Evolutionary conservation across 2,113 vertebrate species (phyloP).

Genomic region (Oreochromis tanganicae): DNA sequence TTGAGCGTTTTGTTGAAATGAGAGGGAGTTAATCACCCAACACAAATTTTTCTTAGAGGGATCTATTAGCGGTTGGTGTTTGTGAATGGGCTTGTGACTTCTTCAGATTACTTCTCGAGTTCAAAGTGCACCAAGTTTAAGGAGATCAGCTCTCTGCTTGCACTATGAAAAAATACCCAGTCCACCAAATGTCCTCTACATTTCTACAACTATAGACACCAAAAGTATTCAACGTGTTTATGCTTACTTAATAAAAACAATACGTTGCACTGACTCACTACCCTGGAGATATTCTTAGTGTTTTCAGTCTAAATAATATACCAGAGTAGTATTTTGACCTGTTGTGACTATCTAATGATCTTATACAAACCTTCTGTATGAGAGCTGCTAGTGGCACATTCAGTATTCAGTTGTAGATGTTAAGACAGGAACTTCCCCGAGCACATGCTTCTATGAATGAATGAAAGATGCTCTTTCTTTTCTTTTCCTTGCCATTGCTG

Average conservation of each 20-base stretch:
- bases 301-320: not conserved
- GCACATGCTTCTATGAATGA: not conserved
- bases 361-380: not conserved
- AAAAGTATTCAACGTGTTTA: not conserved
- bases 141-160: not conserved
- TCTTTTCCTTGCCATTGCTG: not conserved
- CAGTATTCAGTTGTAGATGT: not conserved
- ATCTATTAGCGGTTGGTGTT: not conserved
- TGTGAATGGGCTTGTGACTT: not conserved
- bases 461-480: not conserved
- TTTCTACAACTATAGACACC: not conserved
- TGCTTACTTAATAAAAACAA: not conserved
- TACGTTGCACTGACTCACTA: not conserved
- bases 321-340: not conserved
- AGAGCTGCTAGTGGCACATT: not conserved
- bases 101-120: not conserved
- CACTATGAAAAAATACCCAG: not conserved
- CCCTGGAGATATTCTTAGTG: not conserved
- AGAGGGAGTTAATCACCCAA: not conserved
- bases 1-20: not conserved
- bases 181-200: not conserved
- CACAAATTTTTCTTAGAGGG: not conserved
- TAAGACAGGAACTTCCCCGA: not conserved
- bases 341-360: not conserved
- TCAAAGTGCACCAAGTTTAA: not conserved